phyloP scores from a whole-genome alignment of 2,113 vertebrate genomes.

The Bostrychus sinensis region DNA sequence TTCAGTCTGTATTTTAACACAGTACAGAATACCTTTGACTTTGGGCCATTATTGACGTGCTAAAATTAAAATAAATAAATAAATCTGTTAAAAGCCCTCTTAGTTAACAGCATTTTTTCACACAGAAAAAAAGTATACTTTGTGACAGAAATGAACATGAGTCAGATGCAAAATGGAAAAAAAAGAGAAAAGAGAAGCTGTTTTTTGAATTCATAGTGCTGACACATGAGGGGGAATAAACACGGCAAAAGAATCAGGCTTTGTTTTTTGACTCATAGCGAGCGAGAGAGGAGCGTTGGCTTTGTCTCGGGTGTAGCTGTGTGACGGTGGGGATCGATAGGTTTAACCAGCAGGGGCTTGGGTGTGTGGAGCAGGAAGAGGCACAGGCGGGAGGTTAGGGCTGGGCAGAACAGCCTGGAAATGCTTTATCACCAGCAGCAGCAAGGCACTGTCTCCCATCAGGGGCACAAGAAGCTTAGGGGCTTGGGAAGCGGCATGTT shows the following conservation, averaged over 20 bases:
- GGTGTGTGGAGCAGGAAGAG: constrained; percentile 69
- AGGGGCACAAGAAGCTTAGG: constrained; percentile 56
- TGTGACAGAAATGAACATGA: constrained; percentile 12
- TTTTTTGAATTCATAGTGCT: constrained; percentile 43
- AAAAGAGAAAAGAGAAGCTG: constrained; percentile 27
- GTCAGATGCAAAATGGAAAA: constrained; percentile 22
- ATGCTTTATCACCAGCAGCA: constrained; percentile 67
- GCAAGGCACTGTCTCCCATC: constrained; percentile 60
- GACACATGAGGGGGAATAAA: constrained; percentile 59
- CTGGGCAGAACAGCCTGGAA: constrained; percentile 65
- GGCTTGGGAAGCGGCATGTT: constrained; percentile 39
- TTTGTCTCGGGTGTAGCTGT: constrained; percentile 66
- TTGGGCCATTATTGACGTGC: no score
- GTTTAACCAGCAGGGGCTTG: constrained; percentile 67
- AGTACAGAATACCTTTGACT: no score
- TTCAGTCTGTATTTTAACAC: no score
- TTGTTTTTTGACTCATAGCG: constrained; percentile 58
- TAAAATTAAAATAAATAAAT: no score
- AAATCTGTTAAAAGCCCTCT: no score
- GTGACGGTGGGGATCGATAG: constrained; percentile 70
- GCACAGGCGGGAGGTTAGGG: constrained; percentile 63
- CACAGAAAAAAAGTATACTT: no score
- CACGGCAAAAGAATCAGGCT: constrained; percentile 61
- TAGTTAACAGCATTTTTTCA: no score
- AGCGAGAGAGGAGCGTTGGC: constrained; percentile 40